Base-by-base conservation (phyloP, 1,140 invertebrate genomes). In the Bathynomus jamesi region DNA sequence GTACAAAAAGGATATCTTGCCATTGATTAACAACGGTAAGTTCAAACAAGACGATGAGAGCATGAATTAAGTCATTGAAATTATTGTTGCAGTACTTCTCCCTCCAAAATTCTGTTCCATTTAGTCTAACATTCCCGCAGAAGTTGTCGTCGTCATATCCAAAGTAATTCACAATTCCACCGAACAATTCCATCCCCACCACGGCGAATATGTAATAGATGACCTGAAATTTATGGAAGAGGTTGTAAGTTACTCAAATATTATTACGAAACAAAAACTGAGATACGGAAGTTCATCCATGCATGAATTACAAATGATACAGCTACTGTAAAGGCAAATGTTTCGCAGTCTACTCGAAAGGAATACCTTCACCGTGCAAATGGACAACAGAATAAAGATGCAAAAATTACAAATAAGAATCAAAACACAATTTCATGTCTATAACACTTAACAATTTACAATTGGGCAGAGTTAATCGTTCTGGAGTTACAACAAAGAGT, bases 1-100 rank as follows among this genome's bases (percentile, higher is more conserved):
- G n/a, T n/a, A n/a, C n/a, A n/a, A 64, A 76, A 77, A 77, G 83
- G 82, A 85, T 85, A 84, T 84, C 82, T 81, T 86, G 85, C 85
- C 85, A 86, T 75, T 86, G 85, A 78, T 86, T 86, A 63, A 86
- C 85, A 29, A 86, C 84, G 61, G 82, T 85, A 4, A 86, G 79
- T 71, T 85, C 84, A 80, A 85, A 85, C 61, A 86, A 78, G 2
- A 85, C 71, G 11, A 86, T 83, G 68, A 86, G 78, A 13, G 85
- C 79, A 65, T 81, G 81, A 8, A 83, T 63, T 65, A 86, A 79
- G 69, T 84, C 80, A 69, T 85, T 85, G 77, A 86, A 86, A 78
- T 86, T 86, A 78, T 85, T 85, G 70, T 81, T 83, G 77, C 85
- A 86, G 78, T 85, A 86, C 10, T 82, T 80, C 28, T 77, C 77